A percentile compares a stretch with the other conserved stretches of the same genome.
Evolutionary conservation across 92 coral and sea anemone species (phyloP).

Genomic region (Heliopora coerulea): DNA sequence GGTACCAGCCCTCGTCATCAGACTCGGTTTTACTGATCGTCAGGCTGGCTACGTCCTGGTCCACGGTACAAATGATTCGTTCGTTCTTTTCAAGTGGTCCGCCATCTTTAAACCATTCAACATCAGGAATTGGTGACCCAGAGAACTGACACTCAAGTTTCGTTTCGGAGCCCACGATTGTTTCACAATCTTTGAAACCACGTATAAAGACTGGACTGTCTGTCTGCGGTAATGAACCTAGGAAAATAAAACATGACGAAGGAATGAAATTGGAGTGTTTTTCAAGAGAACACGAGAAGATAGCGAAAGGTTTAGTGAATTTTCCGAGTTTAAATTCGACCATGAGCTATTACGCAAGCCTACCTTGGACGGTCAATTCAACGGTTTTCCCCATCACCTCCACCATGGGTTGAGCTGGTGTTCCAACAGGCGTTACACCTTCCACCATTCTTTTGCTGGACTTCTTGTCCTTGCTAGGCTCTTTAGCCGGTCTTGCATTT

Average conservation of each 20-base stretch:
- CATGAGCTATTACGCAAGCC: background rate
- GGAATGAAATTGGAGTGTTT: too few species aligned
- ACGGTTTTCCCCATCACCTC: conserved; percentile 58
- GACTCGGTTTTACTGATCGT: conserved; percentile 57
- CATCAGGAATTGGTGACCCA: conserved; percentile 72
- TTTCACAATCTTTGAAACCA: conserved; percentile 35
- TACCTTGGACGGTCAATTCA: conserved; percentile 64
- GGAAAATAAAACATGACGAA: background rate
- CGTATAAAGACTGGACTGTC: conserved; percentile 16
- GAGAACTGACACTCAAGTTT: conserved; percentile 41
- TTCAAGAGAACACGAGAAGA: too few species aligned
- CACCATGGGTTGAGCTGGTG: conserved; percentile 1
- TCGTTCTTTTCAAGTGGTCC: conserved; percentile 59
- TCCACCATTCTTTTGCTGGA: too few species aligned
- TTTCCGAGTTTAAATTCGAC: background rate
- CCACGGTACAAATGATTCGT: conserved; percentile 60
- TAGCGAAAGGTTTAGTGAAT: too few species aligned
- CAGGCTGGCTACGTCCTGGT: conserved; percentile 60
- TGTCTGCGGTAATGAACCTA: background rate
- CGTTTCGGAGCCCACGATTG: conserved; percentile 36
- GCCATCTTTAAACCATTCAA: conserved; percentile 73
- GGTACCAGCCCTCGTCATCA: conserved; percentile 74
- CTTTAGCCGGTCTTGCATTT: background rate
- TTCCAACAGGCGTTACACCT: background rate
- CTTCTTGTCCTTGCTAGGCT: background rate